Conservation (phyloP, 2,888 invertebrate genomes). For the Allolobophora icterica region DNA sequence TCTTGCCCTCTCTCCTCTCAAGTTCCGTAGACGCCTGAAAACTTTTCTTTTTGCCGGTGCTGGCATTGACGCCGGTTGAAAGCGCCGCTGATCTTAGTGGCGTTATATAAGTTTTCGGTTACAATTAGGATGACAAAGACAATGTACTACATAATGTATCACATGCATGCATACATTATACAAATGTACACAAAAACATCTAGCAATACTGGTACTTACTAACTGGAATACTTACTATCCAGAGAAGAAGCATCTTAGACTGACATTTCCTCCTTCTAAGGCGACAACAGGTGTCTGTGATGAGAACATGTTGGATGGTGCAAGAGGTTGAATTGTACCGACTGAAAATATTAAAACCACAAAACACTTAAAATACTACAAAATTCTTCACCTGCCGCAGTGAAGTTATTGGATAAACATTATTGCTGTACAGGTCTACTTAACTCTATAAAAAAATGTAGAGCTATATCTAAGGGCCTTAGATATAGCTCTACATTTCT, state of each 20-base stretch:
- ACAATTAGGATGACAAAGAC: no score
- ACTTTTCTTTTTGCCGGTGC: no score
- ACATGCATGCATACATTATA: no score
- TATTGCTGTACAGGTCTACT: background rate
- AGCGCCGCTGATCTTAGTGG: no score
- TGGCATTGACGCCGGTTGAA: no score
- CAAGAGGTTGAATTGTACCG: background rate
- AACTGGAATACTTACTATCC: constrained; percentile 34
- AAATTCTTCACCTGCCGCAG: no score
- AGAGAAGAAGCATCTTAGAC: constrained; percentile 34
- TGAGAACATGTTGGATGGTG: background rate
- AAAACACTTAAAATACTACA: background rate
- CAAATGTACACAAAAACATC: background rate
- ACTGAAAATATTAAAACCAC: background rate
- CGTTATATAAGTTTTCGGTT: no score
- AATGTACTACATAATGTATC: background rate
- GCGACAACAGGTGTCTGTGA: background rate
- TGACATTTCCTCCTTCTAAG: constrained; percentile 19
- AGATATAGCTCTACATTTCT: no score
- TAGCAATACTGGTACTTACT: background rate
- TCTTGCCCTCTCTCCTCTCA: no score
- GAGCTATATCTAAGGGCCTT: no score
- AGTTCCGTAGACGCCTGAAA: no score
- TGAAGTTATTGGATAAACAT: no score
- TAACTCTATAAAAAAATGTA: background rate